Evolutionary conservation across 2,888 invertebrate species (phyloP).

Genomic region (Zele albiditarsus): DNA sequence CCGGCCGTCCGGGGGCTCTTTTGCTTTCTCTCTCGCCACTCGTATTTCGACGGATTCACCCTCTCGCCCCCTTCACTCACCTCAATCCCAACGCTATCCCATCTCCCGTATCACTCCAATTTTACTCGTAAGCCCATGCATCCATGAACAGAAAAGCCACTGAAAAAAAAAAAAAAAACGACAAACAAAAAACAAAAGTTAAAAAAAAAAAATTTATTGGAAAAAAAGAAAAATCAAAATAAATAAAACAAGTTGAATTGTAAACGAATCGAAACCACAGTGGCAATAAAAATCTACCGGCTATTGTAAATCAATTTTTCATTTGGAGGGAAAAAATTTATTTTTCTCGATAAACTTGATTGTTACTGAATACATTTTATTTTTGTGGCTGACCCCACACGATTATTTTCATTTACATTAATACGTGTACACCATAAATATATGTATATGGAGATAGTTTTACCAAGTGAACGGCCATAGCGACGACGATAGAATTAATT

Average conservation of each 20-base stretch:
- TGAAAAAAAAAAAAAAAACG: constrained; percentile 9
- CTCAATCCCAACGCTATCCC: neutral
- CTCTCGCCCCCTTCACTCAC: constrained; percentile 14
- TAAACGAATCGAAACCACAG: constrained; percentile 41
- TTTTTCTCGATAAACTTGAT: neutral
- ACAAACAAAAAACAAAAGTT: constrained; percentile 31
- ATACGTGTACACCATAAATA: neutral
- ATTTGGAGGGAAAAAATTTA: neutral
- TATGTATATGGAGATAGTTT: neutral
- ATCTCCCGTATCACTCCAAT: constrained; percentile 9
- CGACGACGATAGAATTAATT: constrained; percentile 64
- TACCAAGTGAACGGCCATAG: constrained; percentile 10
- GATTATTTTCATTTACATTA: neutral
- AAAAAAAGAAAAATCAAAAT: constrained; percentile 1
- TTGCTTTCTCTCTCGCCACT: constrained; percentile 44
- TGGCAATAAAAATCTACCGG: constrained; percentile 50
- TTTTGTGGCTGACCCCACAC: neutral
- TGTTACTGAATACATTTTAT: constrained; percentile 10
- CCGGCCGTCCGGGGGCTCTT: constrained; percentile 51
- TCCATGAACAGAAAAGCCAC: constrained; percentile 35
- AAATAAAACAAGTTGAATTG: constrained; percentile 38
- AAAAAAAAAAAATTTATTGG: constrained; percentile 32
- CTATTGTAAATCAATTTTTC: constrained; percentile 54
- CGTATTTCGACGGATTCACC: constrained; percentile 46
- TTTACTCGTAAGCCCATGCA: constrained; percentile 32